Percentiles rank a stretch among this genome's conserved stretches.
Conservation (phyloP, 2,797 vertebrate genomes). For the Zenarchopterus dispar region DNA sequence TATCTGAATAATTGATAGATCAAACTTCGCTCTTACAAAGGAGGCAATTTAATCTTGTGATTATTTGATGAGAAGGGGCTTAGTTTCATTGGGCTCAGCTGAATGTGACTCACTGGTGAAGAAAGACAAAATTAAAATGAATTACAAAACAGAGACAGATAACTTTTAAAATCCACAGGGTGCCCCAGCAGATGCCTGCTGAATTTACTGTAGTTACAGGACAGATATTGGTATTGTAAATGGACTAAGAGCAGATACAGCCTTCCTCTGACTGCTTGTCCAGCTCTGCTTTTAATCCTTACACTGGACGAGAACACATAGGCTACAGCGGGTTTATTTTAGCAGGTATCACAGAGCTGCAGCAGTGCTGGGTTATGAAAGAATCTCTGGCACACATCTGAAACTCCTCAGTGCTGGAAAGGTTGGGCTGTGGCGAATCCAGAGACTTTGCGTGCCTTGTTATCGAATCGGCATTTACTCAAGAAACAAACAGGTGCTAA, state of each 20-base stretch:
- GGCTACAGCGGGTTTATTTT: conserved; percentile 43
- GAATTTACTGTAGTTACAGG: conserved; percentile 21
- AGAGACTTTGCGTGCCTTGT: conserved; percentile 57
- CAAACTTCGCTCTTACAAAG: conserved; percentile 78
- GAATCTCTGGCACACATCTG: conserved; percentile 58
- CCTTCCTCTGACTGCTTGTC: conserved; percentile 4
- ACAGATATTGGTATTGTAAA: neutral
- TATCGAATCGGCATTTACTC: conserved; percentile 64
- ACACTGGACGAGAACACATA: conserved; percentile 37
- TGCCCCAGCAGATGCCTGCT: conserved; percentile 13
- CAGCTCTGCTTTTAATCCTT: too few relatives aligned
- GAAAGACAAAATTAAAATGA: conserved; percentile 55
- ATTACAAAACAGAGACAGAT: conserved; percentile 42
- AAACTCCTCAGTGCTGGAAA: conserved; percentile 62
- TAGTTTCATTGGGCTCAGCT: conserved; percentile 66
- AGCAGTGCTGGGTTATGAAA: conserved; percentile 66
- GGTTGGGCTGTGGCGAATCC: conserved; percentile 53
- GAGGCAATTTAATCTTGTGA: conserved; percentile 82
- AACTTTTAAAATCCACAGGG: conserved; percentile 42
- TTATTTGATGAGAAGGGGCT: conserved; percentile 76
- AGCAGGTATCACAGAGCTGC: conserved; percentile 41
- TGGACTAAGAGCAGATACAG: neutral
- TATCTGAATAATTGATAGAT: conserved; percentile 81
- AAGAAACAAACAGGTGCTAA: conserved; percentile 70
- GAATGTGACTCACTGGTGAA: conserved; percentile 53